phyloP scores from a whole-genome alignment of 92 coral and sea anemone genomes.

The Phenganax marumi region DNA sequence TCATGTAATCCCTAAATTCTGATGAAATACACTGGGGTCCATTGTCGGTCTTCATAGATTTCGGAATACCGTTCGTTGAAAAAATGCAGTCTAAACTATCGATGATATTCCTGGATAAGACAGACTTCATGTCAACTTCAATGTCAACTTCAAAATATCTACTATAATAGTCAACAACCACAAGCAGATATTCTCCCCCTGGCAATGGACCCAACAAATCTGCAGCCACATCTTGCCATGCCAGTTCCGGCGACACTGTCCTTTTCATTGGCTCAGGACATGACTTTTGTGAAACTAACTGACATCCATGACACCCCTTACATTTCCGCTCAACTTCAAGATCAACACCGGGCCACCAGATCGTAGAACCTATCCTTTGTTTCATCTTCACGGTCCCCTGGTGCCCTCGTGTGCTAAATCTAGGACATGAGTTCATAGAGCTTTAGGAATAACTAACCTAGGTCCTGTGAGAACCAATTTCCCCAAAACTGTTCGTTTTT shows the following conservation, averaged over 20 bases:
- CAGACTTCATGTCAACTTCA: conserved; percentile 15
- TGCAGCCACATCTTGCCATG: conserved; percentile 47
- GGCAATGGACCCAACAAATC: conserved; percentile 46
- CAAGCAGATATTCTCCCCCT: conserved; percentile 15
- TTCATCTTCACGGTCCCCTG: conserved; percentile 47
- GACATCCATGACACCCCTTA: conserved; percentile 49
- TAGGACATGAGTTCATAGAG: conserved; percentile 25
- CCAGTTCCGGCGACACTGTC: conserved; percentile 30
- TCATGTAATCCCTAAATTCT: conserved; percentile 21
- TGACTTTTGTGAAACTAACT: conserved; percentile 39
- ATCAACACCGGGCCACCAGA: conserved; percentile 54
- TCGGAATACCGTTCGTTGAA: conserved; percentile 24
- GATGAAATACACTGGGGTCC: conserved; percentile 29
- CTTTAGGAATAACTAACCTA: conserved; percentile 35
- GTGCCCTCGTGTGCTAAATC: conserved; percentile 49
- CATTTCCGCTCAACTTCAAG: conserved; percentile 37
- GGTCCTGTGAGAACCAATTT: conserved; percentile 40
- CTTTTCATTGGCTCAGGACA: conserved; percentile 39
- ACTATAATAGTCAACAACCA: conserved; percentile 27
- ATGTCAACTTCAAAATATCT: conserved; percentile 23
- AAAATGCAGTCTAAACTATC: conserved; percentile 29
- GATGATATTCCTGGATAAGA: conserved; percentile 1
- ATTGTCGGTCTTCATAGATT: conserved; percentile 19
- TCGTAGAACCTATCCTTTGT: conserved; percentile 36
- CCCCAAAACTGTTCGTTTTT: conserved; percentile 44